Evolutionary conservation across 2,888 invertebrate species (phyloP).

Genomic region (Theretra japonica): DNA sequence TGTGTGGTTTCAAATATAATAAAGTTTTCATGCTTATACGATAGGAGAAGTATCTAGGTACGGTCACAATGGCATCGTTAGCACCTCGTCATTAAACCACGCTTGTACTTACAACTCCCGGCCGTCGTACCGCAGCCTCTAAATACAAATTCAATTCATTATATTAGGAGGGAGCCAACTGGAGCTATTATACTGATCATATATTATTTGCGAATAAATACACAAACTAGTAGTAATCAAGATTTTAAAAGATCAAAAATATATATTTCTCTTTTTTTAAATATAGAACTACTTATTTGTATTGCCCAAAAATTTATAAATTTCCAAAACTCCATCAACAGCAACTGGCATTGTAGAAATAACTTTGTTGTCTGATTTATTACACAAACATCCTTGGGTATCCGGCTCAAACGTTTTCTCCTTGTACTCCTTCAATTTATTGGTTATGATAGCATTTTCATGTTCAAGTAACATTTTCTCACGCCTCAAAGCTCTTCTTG

Average conservation of each 20-base stretch:
- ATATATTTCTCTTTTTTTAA: not conserved
- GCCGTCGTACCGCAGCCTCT: constrained; percentile 46
- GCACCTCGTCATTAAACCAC: constrained; percentile 64
- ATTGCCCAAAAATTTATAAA: constrained; percentile 51
- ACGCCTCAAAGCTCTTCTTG: constrained; percentile 65
- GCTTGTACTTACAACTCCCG: constrained; percentile 48
- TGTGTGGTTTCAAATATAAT: too few relatives aligned
- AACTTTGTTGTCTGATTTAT: constrained; percentile 39
- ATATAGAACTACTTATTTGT: constrained; percentile 31
- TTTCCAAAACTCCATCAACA: constrained; percentile 63
- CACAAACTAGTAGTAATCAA: not conserved
- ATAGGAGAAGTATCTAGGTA: constrained; percentile 51
- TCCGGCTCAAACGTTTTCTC: constrained; percentile 52
- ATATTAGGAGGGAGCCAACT: not conserved
- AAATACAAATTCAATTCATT: constrained; percentile 43
- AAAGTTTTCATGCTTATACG: constrained; percentile 17
- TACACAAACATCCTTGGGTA: constrained; percentile 57
- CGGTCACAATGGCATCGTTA: constrained; percentile 75
- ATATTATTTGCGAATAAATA: not conserved
- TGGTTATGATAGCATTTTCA: constrained; percentile 63
- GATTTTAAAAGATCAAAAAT: not conserved
- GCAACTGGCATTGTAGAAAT: constrained; percentile 53
- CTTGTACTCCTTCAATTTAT: constrained; percentile 51
- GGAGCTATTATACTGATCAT: not conserved
- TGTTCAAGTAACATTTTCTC: constrained; percentile 69